Evolutionary conservation across 2,888 invertebrate genomes (phyloP), one percentile per base, ranked within the genome.

Genomic region (Cristatella mucedo): DNA sequence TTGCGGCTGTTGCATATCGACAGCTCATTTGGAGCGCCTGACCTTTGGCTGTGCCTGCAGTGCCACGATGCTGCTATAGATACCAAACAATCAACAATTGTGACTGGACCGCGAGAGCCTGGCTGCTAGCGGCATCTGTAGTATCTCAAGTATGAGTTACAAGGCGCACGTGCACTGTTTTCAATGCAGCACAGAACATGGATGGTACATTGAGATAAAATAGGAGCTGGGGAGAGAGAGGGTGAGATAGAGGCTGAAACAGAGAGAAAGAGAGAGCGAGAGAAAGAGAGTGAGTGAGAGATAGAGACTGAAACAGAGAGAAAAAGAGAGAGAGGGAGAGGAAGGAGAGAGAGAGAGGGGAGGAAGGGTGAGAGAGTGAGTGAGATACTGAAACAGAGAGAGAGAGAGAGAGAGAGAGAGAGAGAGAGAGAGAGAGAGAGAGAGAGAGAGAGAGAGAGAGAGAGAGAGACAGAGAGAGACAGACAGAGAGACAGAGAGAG

Each of bases 301-400:
- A 26, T 7, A 26, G n/a, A 9, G n/a, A 26, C 7, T 7, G 7
- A n/a, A n/a, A n/a, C 7, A 26, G 26, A 26, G 26, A 26, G 26
- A 26, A 26, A 9, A 26, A 26, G 26, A n/a, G n/a, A n/a, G n/a
- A n/a, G n/a, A n/a, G n/a, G n/a, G 26, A n/a, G n/a, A 9, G 26
- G 26, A n/a, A 26, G 26, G n/a, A 26, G 7, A 26, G 26, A n/a
- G n/a, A 26, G 26, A 26, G 26, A 26, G 26, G n/a, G n/a, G 26
- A 26, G 26, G 26, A 26, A n/a, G 26, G 26, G 26, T 26, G 26
- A 26, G 26, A 26, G n/a, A 26, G n/a, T 26, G n/a, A 26, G 26
- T 7, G 7, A n/a, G 26, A n/a, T 9, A 26, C 7, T 9, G 26
- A 26, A n/a, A 26, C 7, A 9, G n/a, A 26, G 26, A n/a, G 7